Base-by-base conservation (phyloP, 2,888 invertebrate genomes). In the Hedya salicella region DNA sequence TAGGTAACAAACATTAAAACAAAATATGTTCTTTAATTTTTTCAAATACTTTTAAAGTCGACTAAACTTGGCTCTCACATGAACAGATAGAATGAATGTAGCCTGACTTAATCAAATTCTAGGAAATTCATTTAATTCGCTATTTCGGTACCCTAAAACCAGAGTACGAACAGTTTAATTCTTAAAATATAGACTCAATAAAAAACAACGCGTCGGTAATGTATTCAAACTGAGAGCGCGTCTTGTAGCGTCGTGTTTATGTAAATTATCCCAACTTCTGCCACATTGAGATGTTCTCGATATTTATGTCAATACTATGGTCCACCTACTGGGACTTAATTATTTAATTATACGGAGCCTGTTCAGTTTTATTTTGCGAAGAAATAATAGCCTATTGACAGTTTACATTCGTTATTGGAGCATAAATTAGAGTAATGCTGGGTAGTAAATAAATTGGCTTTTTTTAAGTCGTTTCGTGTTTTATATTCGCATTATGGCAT, bases 151-250 rank as follows among this genome's bases (percentile, higher is more conserved):
- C 44, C 44, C 44, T 32, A 46, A 72, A 76, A 73, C 70, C 73
- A 69, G 69, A 75, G 71, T 71, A 75, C 79, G 77, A 80, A 85
- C 85, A 81, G 78, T 87, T 89, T 86, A 81, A 83, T 84, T 83
- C 84, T 75, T 79, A 86, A 90, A 86, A 87, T 90, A 91, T 88
- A 84, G 84, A 80, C 73, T 78, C 77, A 78, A 87, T 90, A 89
- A 89, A 89, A 89, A 84, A 80, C 80, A 81, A 82, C 82, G 75
- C 73, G 72, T 68, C 76, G 70, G 75, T 88, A 89, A 88, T 89
- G 83, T 89, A 88, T 89, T 88, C 86, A 82, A 85, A 83, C 79
- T 83, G 83, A 78, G 84, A 83, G 80, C 77, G 76, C 74, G 80
- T 82, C 79, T 79, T 84, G 85, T 84, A 81, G 75, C 74, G 76